phyloP scores from a whole-genome alignment of 2,888 invertebrate species.

The Agrotis exclamationis region DNA sequence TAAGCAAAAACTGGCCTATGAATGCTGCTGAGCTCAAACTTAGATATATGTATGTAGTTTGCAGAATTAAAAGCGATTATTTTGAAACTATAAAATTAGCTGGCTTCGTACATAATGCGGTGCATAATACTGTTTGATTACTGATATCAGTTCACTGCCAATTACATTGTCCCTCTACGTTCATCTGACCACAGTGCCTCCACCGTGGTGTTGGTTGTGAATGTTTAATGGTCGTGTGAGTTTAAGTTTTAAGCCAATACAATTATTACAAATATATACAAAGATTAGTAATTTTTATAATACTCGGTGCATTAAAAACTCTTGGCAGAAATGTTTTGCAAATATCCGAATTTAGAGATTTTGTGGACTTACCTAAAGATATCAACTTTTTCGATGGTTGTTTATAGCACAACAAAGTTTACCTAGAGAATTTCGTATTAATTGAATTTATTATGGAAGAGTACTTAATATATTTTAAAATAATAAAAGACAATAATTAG shows the following conservation, averaged over 20 bases:
- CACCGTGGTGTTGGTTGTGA: slow-evolving; percentile 45
- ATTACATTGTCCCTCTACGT: slow-evolving; percentile 68
- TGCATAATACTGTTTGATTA: slow-evolving; percentile 83
- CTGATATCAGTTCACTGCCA: slow-evolving; percentile 70
- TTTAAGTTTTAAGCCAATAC: slow-evolving; percentile 60
- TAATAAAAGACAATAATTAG: background rate
- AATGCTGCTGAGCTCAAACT: slow-evolving; percentile 87
- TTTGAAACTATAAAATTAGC: slow-evolving; percentile 88
- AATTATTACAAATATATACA: slow-evolving; percentile 63
- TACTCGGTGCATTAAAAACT: slow-evolving; percentile 58
- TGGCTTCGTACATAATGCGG: slow-evolving; percentile 89
- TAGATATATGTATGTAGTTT: slow-evolving; percentile 76
- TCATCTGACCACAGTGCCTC: slow-evolving; percentile 56
- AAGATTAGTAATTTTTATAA: slow-evolving; percentile 42
- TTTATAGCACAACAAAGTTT: slow-evolving; percentile 19
- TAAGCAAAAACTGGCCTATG: slow-evolving; percentile 88
- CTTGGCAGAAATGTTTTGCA: slow-evolving; percentile 45
- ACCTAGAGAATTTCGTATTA: slow-evolving; percentile 34
- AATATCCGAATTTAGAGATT: slow-evolving; percentile 32
- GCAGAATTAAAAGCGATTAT: slow-evolving; percentile 88
- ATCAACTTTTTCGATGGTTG: slow-evolving; percentile 31
- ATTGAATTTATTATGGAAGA: slow-evolving; percentile 16
- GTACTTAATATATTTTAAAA: background rate
- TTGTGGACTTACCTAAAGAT: slow-evolving; percentile 62
- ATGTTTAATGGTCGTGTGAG: slow-evolving; percentile 60